Evolutionary conservation across 2,888 invertebrate genomes (phyloP), one percentile per base, ranked within the genome.

Genomic region (Biston betularia): DNA sequence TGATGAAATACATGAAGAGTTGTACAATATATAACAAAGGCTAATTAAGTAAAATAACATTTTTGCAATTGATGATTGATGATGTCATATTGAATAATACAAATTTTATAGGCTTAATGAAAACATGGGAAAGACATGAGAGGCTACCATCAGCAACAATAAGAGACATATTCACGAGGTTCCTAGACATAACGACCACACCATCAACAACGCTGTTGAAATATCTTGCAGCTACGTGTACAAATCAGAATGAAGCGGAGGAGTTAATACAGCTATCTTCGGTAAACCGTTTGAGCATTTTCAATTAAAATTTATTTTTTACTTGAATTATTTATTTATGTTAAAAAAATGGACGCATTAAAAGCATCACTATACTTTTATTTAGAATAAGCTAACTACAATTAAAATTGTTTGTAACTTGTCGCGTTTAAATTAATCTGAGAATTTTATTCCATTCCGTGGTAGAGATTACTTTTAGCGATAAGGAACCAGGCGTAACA

Each of bases 121-220:
- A 97, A 84, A 95, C 95, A 49, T 98, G 98, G 98, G 96, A 96
- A 74, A 94, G 95, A 12, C 98, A 98, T 79, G 97, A 98, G 75
- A 95, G 97, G 67, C 94, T 98, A 75, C 97, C 97, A 1, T 89
- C 95, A 0, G 96, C 96, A 71, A 95, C 97, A 0, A 84, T 98
- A 38, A 92, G 96, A 62, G 96, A 96, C 71, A 87, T 98, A 35
- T 95, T 98, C 74, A 95, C 96, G 4, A 94, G 97, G 74, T 98
- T 97, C 87, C 90, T 99, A 72, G 98, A 99, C 81, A 96, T 99
- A 56, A 98, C 98, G 0, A 98, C 98, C 15, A 98, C 98, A 1
- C 98, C 98, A 0, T 95, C 97, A 0, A 97, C 98, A 4, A 97
- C 97, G 84, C 92, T 99, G 63, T 92, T 99, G 14, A 96, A 97